These are phyloP conservation scores for Conger conger DNA, from an alignment of 2,113 vertebrate species.

Conservation along the genomic window DNA sequence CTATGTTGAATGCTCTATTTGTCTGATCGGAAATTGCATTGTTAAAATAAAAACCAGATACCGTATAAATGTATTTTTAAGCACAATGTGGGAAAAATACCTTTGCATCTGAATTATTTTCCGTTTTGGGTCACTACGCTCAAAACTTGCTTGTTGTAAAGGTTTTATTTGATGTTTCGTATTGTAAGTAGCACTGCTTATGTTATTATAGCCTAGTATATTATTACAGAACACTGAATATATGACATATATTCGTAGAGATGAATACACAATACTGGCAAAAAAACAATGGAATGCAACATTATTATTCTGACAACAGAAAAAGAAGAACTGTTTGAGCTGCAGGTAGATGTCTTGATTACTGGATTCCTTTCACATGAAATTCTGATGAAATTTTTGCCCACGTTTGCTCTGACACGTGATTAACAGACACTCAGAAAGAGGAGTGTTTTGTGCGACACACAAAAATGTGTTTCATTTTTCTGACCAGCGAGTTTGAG, in stretches of 20 bases:
- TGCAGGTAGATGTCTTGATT: neutral
- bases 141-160: too few species aligned
- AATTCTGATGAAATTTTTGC: neutral
- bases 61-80: too few species aligned
- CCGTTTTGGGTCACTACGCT: too few species aligned
- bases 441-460: neutral
- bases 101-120: too few species aligned
- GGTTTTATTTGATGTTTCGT: neutral
- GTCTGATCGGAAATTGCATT: too few species aligned
- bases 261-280: neutral
- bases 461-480: neutral
- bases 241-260: neutral
- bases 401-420: neutral
- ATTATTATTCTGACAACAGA: neutral
- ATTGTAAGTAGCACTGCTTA: too few species aligned
- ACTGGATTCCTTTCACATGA: neutral
- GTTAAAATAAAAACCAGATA: too few species aligned
- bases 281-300: neutral
- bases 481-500: neutral
- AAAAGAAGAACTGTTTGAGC: neutral
- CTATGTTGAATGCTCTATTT: too few species aligned
- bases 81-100: too few species aligned
- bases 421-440: neutral
- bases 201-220: too few species aligned
- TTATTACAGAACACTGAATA: neutral